Conservation (phyloP, 2,113 vertebrate species). For the Periophthalmodon schlosseri region DNA sequence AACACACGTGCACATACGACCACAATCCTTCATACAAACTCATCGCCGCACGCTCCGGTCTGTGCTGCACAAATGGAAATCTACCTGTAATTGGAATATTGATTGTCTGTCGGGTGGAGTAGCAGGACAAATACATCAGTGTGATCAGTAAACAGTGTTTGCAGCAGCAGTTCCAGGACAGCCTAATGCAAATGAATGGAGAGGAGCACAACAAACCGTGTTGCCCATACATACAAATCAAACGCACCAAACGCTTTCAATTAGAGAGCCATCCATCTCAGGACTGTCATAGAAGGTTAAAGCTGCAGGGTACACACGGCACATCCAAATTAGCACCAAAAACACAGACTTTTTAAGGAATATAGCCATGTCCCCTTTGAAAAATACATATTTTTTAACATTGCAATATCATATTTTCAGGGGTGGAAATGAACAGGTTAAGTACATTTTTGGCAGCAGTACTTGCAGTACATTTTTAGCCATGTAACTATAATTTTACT, state of each 20-base stretch:
- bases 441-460: too few species aligned
- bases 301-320: not conserved
- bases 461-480: too few species aligned
- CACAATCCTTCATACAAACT: constrained; percentile 38
- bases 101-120: constrained; percentile 58
- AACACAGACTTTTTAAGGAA: not conserved
- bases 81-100: constrained; percentile 71
- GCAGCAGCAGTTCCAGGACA: constrained; percentile 26
- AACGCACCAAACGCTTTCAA: constrained; percentile 33
- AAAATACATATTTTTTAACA: too few species aligned
- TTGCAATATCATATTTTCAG: too few species aligned
- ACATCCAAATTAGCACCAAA: not conserved
- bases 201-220: constrained; percentile 26
- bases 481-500: too few species aligned
- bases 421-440: too few species aligned
- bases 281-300: constrained; percentile 11
- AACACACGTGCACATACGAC: constrained; percentile 5
- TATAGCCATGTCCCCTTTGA: too few species aligned
- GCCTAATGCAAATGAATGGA: constrained; percentile 60
- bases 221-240: constrained; percentile 41
- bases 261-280: constrained; percentile 36
- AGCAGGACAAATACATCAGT: constrained; percentile 64
- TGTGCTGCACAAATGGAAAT: constrained; percentile 51
- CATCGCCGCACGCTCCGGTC: constrained; percentile 47
- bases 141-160: constrained; percentile 59